These are phyloP conservation scores for Epizoanthus stellaris DNA, from an alignment of 92 coral and sea anemone genomes.

Conservation along the genomic window DNA sequence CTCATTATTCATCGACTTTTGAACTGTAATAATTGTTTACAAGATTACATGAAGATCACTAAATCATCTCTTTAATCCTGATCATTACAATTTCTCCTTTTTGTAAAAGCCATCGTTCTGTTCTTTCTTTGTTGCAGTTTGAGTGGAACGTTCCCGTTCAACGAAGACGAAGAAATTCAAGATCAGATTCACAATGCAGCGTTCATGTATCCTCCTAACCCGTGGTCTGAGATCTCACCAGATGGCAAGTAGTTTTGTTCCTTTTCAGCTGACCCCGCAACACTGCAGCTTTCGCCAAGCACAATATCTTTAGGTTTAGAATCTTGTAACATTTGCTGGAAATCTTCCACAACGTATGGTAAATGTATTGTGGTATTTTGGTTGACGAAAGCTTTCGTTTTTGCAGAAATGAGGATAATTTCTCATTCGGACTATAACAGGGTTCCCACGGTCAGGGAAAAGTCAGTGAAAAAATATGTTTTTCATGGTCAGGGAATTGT, in stretches of 20 bases:
- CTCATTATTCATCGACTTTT: not conserved
- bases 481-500: too few species aligned
- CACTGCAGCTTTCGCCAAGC: not conserved
- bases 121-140: slow-evolving; percentile 58
- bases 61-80: not conserved
- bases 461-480: too few species aligned
- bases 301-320: too few species aligned
- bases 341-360: too few species aligned
- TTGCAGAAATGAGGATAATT: too few species aligned
- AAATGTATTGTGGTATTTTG: not conserved
- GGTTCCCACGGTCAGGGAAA: too few species aligned
- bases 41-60: not conserved
- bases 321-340: too few species aligned
- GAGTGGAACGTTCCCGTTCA: slow-evolving; percentile 98
- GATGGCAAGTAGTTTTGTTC: slow-evolving; percentile 67
- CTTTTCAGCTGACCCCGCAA: not conserved
- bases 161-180: slow-evolving; percentile 97
- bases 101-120: not conserved
- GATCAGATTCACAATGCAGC: slow-evolving; percentile 98
- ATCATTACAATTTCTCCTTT: not conserved
- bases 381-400: too few species aligned
- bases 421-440: too few species aligned
- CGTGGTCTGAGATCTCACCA: slow-evolving; percentile 92
- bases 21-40: not conserved
- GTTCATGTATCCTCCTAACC: slow-evolving; percentile 97